Evolutionary conservation across 2,113 vertebrate genomes (phyloP).

Genomic region (Sinocyclocheilus rhinocerous): DNA sequence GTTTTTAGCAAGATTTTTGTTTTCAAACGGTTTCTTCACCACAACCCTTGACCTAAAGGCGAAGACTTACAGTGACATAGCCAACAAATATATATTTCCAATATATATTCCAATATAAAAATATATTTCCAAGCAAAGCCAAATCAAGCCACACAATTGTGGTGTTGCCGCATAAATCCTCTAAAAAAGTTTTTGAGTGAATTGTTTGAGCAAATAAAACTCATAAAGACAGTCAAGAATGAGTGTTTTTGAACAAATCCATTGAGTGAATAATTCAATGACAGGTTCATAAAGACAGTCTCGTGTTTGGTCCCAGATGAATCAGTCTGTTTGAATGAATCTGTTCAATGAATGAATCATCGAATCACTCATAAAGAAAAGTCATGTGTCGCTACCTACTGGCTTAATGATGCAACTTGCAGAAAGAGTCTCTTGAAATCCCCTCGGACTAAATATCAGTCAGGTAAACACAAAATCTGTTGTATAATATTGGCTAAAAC

Average conservation of each 20-base stretch:
- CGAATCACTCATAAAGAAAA: not conserved
- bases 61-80: not conserved
- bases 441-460: not conserved
- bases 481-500: too few relatives aligned
- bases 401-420: not conserved
- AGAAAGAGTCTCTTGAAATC: not conserved
- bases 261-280: constrained; percentile 4
- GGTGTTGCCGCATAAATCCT: not conserved
- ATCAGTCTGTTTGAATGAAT: not conserved
- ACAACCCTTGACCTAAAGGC: not conserved
- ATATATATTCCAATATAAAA: too few relatives aligned
- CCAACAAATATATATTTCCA: not conserved
- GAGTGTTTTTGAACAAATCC: not conserved
- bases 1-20: too few relatives aligned
- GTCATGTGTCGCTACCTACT: not conserved
- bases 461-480: not conserved
- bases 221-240: not conserved
- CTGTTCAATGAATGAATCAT: not conserved
- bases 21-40: not conserved
- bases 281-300: not conserved
- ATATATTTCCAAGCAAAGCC: too few relatives aligned
- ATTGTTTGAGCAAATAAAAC: not conserved
- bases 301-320: not conserved
- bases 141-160: not conserved
- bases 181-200: not conserved